Base-by-base conservation (phyloP, 2,113 vertebrate species). In the Trinectes maculatus region DNA sequence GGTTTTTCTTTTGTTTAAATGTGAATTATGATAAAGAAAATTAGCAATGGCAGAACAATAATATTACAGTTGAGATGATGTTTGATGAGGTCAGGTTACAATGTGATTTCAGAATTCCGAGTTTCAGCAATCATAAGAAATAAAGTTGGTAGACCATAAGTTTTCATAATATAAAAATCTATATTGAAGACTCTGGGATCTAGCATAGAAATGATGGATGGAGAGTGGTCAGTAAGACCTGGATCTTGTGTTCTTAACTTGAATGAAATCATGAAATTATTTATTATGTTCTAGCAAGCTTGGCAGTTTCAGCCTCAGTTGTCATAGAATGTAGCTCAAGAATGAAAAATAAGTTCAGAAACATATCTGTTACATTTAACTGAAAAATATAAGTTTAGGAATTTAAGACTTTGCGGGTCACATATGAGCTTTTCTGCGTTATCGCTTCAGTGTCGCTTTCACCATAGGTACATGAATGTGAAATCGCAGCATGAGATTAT, bases 171-270 rank as follows among this genome's bases (percentile, higher is more conserved):
- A 34, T 53, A 22, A 44, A 57, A 52, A 37, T 44, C 3, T 1
- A 13, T 19, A 26, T 65, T 47, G 10, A 44, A 37, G 24, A 40
- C 34, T 49, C 24, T 37, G 49, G 26, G 44, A 37, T n/a, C 19
- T 51, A 18, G 33, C 40, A 18, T 3, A 71, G 65, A 67, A 51
- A 48, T 75, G 60, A 79, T 67, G 43, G 46, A 72, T 75, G 52
- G 25, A 49, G 29, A 29, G 24, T 2, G 49, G 58, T 59, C 67
- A 66, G 70, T 33, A 39, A 65, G 66, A 72, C 58, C 37, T 29
- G 64, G 53, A 54, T 62, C 67, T 63, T 71, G 57, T 66, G 7
- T 56, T 48, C 49, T 44, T 22, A 61, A 54, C 40, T 76, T 81
- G 62, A 64, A 76, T 59, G 47, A 51, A 77, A 65, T 46, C n/a